Evolutionary conservation across 2,113 vertebrate species (phyloP), one percentile per base, ranked within the genome.

Genomic region (Pyxicephalus adspersus): DNA sequence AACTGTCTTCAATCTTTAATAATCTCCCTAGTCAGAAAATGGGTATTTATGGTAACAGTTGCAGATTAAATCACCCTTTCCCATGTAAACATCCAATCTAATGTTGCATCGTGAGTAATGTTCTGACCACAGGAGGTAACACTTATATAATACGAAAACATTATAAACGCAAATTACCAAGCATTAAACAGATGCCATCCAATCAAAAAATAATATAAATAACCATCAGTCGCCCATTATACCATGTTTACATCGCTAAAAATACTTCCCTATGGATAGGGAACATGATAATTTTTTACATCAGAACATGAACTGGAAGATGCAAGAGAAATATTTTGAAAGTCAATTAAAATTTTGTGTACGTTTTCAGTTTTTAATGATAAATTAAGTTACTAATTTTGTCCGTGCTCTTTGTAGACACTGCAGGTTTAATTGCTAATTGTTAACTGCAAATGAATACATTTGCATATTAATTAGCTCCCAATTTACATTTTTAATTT

Each of bases 401-500:
- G 95, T 95, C 95, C 93, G 91, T 95, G 95, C 96, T 97, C 95
- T 97, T 98, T 96, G 95, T 95, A 98, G 95, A 97, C 96, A 96
- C 96, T 96, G 96, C 94, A 94, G 95, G 96, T 97, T 98, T 98
- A 99, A 99, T 98, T 98, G 97, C 96, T 98, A 99, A 99, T 99
- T 98, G 96, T 98, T 99, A 98, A 97, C 96, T 95, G 95, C 86
- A 94, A 96, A 96, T 93, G 96, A 97, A 99, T 99, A 98, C 90
- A 98, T 99, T 98, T 98, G 96, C 97, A 99, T 99, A 98, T 98
- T 98, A 99, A 99, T 99, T 95, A 98, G 94, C 91, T 94, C 93
- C 94, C 92, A 96, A 99, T 99, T 99, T 99, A 96, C 97, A 99
- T 99, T 98, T 99, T 99, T 98, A 99, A 99, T 99, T 98, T 99